Base-by-base conservation (phyloP, 1,140 invertebrate species). In the Bathynomus jamesi region DNA sequence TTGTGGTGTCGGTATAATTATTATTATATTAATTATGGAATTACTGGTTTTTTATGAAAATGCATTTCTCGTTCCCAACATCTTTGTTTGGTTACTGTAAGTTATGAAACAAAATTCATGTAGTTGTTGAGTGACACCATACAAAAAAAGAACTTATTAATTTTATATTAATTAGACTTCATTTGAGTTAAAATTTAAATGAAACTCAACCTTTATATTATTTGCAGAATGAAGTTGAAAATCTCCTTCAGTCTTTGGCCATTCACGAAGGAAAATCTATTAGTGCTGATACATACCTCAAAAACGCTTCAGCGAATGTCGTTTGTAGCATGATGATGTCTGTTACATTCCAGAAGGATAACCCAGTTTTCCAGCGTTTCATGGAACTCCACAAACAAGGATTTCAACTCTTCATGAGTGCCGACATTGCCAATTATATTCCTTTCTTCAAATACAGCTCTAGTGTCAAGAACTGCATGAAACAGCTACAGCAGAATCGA, bases 311-410 rank as follows among this genome's bases (percentile, higher is more conserved):
- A 66, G 92, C 90, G 79, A 97, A 96, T 81, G 92, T 96, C 0
- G 95, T 97, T 71, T 95, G 93, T 80, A 90, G 89, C 28, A 87
- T 96, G 31, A 87, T 94, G 73, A 96, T 96, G 92, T 91, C 90
- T 21, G 87, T 92, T 0, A 85, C 92, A 5, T 96, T 95, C 81
- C 86, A 87, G 60, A 86, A 89, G 73, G 87, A 90, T 17, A 92
- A 94, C 78, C 81, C 83, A 1, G 85, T 87, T 21, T 96, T 95
- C 82, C 83, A 86, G 24, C 83, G 90, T 46, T 91, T 94, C 78
- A 93, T 92, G 85, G 81, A 85, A 46, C 84, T 94, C 4, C 92
- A 94, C 75, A 91, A 94, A 76, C 93, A 95, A 83, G 93, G 93
- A 13, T 95, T 95, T 86, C 85, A 86, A 63, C 85, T 95, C 0